Percentiles rank a stretch among this genome's conserved stretches.
phyloP scores from a whole-genome alignment of 1,140 invertebrate genomes.

The Olivierus martensii region DNA sequence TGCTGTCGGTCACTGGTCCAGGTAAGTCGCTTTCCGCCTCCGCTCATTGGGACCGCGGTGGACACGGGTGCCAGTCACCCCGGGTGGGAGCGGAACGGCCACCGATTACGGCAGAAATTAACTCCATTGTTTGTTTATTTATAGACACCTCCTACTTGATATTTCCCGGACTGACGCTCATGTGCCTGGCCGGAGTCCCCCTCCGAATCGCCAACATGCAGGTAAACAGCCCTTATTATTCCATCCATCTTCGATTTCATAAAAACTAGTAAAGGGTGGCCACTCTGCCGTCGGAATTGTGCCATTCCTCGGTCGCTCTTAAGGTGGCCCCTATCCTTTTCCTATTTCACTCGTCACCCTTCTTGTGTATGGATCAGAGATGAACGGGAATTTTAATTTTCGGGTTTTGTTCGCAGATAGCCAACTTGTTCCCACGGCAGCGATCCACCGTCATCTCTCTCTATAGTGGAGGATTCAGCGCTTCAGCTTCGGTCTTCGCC shows the following conservation, averaged over 20 bases:
- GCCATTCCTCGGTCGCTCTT: too few species aligned
- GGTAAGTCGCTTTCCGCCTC: background rate
- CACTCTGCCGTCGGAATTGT: too few species aligned
- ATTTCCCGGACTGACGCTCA: slow-evolving; percentile 17
- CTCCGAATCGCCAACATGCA: slow-evolving; percentile 22
- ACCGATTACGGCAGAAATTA: background rate
- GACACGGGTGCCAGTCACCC: too few species aligned
- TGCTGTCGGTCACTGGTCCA: slow-evolving; percentile 9
- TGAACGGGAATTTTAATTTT: too few species aligned
- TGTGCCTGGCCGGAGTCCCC: slow-evolving; percentile 21
- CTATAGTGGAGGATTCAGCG: slow-evolving; percentile 21
- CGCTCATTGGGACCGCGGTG: too few species aligned
- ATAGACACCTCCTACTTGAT: slow-evolving; percentile 16
- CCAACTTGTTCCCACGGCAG: slow-evolving; percentile 18
- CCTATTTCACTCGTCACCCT: background rate
- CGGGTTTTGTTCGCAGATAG: slow-evolving; percentile 9
- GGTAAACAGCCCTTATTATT: too few species aligned
- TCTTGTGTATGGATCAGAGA: too few species aligned
- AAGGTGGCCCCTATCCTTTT: too few species aligned
- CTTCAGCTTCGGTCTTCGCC: slow-evolving; percentile 21
- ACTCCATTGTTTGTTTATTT: background rate
- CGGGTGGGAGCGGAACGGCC: too few species aligned
- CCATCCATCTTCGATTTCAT: too few species aligned
- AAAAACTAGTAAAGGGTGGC: too few species aligned
- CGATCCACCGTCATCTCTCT: slow-evolving; percentile 21